Percentiles rank a stretch among this genome's conserved stretches.
Conservation (phyloP, 2,888 invertebrate genomes). For the Orchestes rusci region DNA sequence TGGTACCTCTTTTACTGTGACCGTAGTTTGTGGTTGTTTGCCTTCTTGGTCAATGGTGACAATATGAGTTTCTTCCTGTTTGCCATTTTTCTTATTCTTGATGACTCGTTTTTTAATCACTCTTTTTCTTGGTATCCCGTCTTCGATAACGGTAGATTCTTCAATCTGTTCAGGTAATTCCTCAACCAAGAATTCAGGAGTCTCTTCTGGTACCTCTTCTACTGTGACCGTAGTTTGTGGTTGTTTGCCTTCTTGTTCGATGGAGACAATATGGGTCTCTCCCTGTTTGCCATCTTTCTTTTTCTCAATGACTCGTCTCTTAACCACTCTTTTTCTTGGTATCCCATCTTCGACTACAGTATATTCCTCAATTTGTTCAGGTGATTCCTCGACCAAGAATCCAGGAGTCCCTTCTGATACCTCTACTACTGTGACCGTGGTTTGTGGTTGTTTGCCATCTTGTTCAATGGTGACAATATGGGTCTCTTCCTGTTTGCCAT, state of each 20-base stretch:
- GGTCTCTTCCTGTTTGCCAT: slow-evolving; percentile 39
- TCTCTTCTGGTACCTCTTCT: slow-evolving; percentile 27
- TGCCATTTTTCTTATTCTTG: slow-evolving; percentile 44
- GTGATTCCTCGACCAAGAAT: slow-evolving; percentile 13
- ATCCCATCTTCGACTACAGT: slow-evolving; percentile 28
- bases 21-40: slow-evolving; percentile 32
- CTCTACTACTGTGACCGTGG: slow-evolving; percentile 26
- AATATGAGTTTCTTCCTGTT: slow-evolving; percentile 45
- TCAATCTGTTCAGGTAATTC: slow-evolving; percentile 19
- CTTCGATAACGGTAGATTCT: slow-evolving; percentile 25
- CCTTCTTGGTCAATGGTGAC: slow-evolving; percentile 40
- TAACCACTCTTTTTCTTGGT: slow-evolving; percentile 33
- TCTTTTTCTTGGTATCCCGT: slow-evolving; percentile 24
- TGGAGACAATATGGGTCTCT: slow-evolving; percentile 29
- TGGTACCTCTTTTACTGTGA: slow-evolving; percentile 32
- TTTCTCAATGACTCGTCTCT: slow-evolving; percentile 42
- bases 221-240: slow-evolving; percentile 40
- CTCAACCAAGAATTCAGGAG: slow-evolving; percentile 27
- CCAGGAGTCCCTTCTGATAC: slow-evolving; percentile 22
- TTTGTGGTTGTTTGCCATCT: slow-evolving; percentile 22
- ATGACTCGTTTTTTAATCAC: slow-evolving; percentile 44
- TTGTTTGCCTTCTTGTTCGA: slow-evolving; percentile 40
- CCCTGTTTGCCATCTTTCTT: slow-evolving; percentile 41
- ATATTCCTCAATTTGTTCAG: slow-evolving; percentile 29
- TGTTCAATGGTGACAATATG: slow-evolving; percentile 27